Evolutionary conservation across 2,113 vertebrate species (phyloP).

Genomic region (Notarius lentiginosus): DNA sequence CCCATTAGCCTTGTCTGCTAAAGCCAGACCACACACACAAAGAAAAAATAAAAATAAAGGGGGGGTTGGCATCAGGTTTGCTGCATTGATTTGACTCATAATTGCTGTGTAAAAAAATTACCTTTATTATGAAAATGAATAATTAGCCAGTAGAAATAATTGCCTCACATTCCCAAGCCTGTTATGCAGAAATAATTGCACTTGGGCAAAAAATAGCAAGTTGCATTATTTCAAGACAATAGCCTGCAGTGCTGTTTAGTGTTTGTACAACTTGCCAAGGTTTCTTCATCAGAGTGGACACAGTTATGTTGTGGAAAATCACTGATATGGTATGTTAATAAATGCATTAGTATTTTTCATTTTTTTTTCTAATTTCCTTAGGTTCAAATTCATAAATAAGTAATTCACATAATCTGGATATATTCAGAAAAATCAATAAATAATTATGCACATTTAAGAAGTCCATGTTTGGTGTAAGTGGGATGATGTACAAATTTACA

Average conservation of each 20-base stretch:
- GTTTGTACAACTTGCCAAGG: constrained; percentile 11
- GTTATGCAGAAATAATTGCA: constrained; percentile 60
- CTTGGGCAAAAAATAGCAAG: constrained; percentile 47
- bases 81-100: constrained; percentile 63
- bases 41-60: not conserved
- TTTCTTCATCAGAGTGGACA: constrained; percentile 32
- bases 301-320: constrained; percentile 2
- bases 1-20: constrained; percentile 72
- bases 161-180: constrained; percentile 54
- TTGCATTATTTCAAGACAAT: constrained; percentile 57
- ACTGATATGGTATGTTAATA: constrained; percentile 5
- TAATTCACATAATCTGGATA: not conserved
- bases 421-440: not conserved
- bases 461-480: not conserved
- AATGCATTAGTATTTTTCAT: not conserved
- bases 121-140: constrained; percentile 57
- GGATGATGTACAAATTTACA: constrained; percentile 1
- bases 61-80: constrained; percentile 38
- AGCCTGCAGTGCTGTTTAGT: constrained; percentile 34
- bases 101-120: constrained; percentile 63
- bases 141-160: constrained; percentile 46
- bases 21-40: constrained; percentile 56
- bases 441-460: not conserved
- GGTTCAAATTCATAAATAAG: not conserved
- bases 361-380: not conserved